Conservation (phyloP, 2,113 vertebrate genomes). For the Oophaga pumilio region DNA sequence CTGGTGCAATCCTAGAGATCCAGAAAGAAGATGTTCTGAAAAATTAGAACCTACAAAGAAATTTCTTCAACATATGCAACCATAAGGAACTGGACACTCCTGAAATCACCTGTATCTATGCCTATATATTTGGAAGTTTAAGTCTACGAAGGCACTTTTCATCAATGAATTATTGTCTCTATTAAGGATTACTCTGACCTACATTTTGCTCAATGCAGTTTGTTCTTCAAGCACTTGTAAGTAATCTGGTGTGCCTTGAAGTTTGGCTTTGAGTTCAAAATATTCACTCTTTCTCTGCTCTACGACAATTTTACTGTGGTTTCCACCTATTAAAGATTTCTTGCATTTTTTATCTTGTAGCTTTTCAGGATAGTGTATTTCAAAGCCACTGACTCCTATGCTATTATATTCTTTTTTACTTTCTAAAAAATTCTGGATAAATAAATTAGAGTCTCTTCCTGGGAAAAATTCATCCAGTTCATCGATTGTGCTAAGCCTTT, state of each 20-base stretch:
- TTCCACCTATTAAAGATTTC: constrained; percentile 95
- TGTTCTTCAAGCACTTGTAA: constrained; percentile 98
- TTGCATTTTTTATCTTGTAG: constrained; percentile 94
- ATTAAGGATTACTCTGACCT: constrained; percentile 73
- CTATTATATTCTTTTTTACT: constrained; percentile 96
- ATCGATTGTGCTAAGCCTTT: constrained; percentile 97
- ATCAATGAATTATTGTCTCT: constrained; percentile 82
- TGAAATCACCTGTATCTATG: constrained; percentile 83
- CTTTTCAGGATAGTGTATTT: constrained; percentile 97
- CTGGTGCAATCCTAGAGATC: constrained; percentile 76
- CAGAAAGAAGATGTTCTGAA: constrained; percentile 73
- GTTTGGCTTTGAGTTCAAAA: constrained; percentile 97
- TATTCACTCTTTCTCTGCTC: constrained; percentile 97
- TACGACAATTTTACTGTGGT: constrained; percentile 97
- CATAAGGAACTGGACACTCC: constrained; percentile 74
- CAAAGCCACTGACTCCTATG: constrained; percentile 96
- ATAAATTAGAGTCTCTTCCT: constrained; percentile 91
- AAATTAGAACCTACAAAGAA: constrained; percentile 72
- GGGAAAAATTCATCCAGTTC: constrained; percentile 96
- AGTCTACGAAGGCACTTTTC: constrained; percentile 97
- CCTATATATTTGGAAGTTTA: constrained; percentile 90
- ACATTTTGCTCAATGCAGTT: constrained; percentile 94
- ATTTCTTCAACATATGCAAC: constrained; percentile 70
- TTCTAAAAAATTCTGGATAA: constrained; percentile 95
- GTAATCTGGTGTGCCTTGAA: constrained; percentile 97